phyloP scores from a whole-genome alignment of 2,888 invertebrate genomes.

The Drosophila paramelanica region DNA sequence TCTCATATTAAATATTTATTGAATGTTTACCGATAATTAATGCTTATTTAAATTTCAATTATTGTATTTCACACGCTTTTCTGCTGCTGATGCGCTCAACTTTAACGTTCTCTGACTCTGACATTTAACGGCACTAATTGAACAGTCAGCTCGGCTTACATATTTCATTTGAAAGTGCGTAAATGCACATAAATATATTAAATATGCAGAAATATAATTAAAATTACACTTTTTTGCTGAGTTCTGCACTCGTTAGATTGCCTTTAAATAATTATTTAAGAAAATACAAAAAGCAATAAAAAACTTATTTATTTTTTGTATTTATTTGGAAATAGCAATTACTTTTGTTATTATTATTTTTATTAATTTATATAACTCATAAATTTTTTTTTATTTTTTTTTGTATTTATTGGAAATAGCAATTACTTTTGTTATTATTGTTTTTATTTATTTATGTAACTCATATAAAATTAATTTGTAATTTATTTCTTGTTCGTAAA shows the following conservation, averaged over 20 bases:
- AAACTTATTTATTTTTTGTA: neutral
- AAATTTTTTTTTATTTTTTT: neutral
- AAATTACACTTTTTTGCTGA: slow-evolving; percentile 19
- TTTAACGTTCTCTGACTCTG: slow-evolving; percentile 25
- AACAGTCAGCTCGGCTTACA: slow-evolving; percentile 11
- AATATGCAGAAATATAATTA: slow-evolving; percentile 18
- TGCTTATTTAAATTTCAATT: neutral
- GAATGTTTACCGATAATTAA: slow-evolving; percentile 7
- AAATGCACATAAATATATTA: slow-evolving; percentile 11
- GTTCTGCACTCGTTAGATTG: slow-evolving; percentile 1
- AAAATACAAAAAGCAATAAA: neutral
- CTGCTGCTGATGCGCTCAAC: slow-evolving; percentile 5
- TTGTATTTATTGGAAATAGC: neutral
- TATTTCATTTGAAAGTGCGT: slow-evolving; percentile 2
- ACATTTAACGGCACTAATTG: slow-evolving; percentile 26
- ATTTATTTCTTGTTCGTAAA: too few species aligned
- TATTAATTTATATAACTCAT: neutral
- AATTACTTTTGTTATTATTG: neutral
- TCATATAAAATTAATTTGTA: too few species aligned
- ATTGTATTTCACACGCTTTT: neutral
- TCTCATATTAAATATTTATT: neutral
- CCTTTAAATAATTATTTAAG: slow-evolving; percentile 10
- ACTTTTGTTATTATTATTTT: neutral
- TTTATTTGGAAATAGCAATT: neutral
- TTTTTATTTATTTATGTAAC: neutral